These are phyloP conservation scores for Sebastiscus tertius DNA, from an alignment of 2,797 vertebrate genomes.

Conservation along the genomic window DNA sequence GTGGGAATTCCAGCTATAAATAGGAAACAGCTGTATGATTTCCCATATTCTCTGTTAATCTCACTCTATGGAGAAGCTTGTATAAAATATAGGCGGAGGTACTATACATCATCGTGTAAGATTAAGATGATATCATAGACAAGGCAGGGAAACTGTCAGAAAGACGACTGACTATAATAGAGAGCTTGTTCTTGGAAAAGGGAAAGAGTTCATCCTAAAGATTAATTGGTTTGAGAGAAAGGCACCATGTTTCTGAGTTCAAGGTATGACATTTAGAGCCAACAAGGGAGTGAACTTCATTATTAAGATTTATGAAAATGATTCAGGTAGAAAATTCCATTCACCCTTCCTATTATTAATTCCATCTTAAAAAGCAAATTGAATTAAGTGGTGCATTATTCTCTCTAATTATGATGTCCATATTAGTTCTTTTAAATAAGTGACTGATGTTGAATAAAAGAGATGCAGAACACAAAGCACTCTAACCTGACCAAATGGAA, in stretches of 20 bases:
- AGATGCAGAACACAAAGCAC: constrained; percentile 44
- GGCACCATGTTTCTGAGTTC: constrained; percentile 77
- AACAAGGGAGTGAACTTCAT: constrained; percentile 83
- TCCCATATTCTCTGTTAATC: neutral
- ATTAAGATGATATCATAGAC: constrained; percentile 55
- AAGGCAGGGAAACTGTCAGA: constrained; percentile 46
- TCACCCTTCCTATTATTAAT: constrained; percentile 75
- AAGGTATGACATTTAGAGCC: constrained; percentile 82
- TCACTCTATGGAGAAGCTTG: neutral
- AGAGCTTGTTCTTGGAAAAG: constrained; percentile 68
- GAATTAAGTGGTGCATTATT: constrained; percentile 79
- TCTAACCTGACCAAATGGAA: constrained; percentile 41
- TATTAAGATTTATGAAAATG: constrained; percentile 84
- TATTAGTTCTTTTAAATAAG: constrained; percentile 47
- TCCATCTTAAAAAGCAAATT: constrained; percentile 75
- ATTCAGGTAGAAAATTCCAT: constrained; percentile 76
- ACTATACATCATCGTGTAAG: constrained; percentile 10
- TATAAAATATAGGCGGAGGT: neutral
- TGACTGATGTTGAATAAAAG: constrained; percentile 55
- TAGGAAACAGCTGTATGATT: neutral
- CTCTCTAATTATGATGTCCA: constrained; percentile 69
- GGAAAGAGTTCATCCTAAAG: constrained; percentile 74
- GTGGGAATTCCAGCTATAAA: neutral
- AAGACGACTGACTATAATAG: constrained; percentile 53
- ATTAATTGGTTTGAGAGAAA: constrained; percentile 84